Conservation (phyloP, 1,140 invertebrate species). For the Drosophila pseudoobscura region DNA sequence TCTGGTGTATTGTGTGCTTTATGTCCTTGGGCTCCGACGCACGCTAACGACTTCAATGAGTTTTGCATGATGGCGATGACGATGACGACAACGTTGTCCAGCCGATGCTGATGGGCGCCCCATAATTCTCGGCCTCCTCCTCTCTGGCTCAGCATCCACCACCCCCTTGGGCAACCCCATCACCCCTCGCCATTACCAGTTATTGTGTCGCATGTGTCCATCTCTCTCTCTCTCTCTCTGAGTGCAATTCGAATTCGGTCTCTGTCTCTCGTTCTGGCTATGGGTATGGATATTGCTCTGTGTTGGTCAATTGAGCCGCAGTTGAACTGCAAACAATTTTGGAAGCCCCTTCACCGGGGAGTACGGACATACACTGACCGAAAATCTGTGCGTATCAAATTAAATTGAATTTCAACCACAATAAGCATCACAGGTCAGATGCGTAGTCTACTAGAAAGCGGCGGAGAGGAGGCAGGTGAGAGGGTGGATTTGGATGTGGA, state of each 20-base stretch:
- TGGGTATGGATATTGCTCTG: constrained; percentile 16
- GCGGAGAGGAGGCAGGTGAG: not conserved
- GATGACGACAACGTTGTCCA: constrained; percentile 45
- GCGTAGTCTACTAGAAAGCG: constrained; percentile 3
- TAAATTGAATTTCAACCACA: constrained; percentile 76
- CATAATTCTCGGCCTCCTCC: constrained; percentile 30
- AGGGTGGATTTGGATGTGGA: constrained; percentile 9
- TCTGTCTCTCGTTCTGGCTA: not conserved
- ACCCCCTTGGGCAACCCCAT: constrained; percentile 12
- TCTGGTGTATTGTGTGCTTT: constrained; percentile 65
- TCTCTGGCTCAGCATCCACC: not conserved
- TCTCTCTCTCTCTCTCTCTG: not conserved
- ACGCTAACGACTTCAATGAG: constrained; percentile 79
- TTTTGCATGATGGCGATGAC: constrained; percentile 72
- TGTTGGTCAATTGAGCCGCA: constrained; percentile 73
- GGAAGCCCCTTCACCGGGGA: constrained; percentile 27
- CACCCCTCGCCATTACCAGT: constrained; percentile 22
- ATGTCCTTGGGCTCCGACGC: constrained; percentile 62
- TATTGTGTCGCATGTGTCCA: constrained; percentile 37
- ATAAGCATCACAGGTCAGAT: constrained; percentile 54
- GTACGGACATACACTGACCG: constrained; percentile 25
- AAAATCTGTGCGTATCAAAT: constrained; percentile 77
- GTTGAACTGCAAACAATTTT: constrained; percentile 78
- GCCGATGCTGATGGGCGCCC: constrained; percentile 30
- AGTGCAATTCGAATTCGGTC: not conserved